phyloP scores from a whole-genome alignment of 1,140 invertebrate species.

The Sycophila sp. region DNA sequence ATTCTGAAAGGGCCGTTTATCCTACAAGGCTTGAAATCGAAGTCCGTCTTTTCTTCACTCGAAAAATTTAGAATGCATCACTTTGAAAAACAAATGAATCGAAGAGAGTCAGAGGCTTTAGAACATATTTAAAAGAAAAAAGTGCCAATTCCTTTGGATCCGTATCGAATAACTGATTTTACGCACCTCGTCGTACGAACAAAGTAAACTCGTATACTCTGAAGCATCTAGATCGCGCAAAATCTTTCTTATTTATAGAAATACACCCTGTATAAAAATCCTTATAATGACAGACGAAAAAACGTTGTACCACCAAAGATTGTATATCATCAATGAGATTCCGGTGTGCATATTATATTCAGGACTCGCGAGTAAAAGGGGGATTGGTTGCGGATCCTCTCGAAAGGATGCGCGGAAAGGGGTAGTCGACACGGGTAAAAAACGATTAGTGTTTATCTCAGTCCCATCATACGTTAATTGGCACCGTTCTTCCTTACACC shows the following conservation, averaged over 20 bases:
- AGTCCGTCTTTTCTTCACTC: background rate
- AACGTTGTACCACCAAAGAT: constrained; percentile 31
- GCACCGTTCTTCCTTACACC: constrained; percentile 9
- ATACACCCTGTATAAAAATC: constrained; percentile 40
- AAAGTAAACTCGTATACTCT: constrained; percentile 37
- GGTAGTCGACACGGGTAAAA: constrained; percentile 21
- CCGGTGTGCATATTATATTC: constrained; percentile 29
- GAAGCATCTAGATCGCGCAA: constrained; percentile 11
- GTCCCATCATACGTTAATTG: constrained; percentile 26
- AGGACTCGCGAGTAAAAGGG: constrained; percentile 26
- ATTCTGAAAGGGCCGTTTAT: too few species aligned
- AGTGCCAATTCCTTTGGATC: constrained; percentile 28
- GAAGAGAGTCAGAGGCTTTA: too few species aligned
- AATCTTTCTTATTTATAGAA: constrained; percentile 26
- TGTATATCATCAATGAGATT: constrained; percentile 33
- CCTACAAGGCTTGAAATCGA: background rate
- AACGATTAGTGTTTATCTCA: constrained; percentile 11
- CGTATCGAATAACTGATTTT: background rate
- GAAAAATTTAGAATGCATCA: background rate
- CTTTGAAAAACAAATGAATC: background rate
- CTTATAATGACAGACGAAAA: constrained; percentile 32
- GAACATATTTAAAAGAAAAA: too few species aligned
- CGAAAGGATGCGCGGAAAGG: constrained; percentile 10
- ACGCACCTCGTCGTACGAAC: background rate
- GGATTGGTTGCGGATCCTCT: constrained; percentile 18